Evolutionary conservation across 2,797 vertebrate species (phyloP), one percentile per base, ranked within the genome.

Genomic region (Cyprinella venusta): DNA sequence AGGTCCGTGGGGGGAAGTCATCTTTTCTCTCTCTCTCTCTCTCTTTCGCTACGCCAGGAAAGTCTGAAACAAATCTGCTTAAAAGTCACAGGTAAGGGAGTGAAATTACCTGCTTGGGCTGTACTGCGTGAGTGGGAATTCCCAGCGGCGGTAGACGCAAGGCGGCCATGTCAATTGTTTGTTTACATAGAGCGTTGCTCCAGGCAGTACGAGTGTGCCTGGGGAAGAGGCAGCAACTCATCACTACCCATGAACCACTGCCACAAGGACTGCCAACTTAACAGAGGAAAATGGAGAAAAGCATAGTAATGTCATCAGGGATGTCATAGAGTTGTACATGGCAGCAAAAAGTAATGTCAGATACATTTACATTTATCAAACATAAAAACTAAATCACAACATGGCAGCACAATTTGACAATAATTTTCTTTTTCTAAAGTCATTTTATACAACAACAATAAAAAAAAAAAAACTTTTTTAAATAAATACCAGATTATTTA

Each of bases 141-240:
- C 93, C 92, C 89, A 85, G 87, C 86, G 92, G 92, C 87, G 79
- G 80, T 87, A 91, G 90, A 91, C 91, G 79, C 61, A 56, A 89
- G 85, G 91, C 87, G 85, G 87, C 90, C 90, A 84, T 93, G 92
- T 94, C 94, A 93, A 91, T 90, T 92, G 90, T 93, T 93, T 94
- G 93, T 94, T 94, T 94, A 92, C 92, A 92, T 92, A 90, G 83
- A 64, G 90, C 86, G 88, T 90, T 83, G 91, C 93, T 92, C 42
- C 85, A 45, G 92, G 93, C 92, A 13, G 74, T 85, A 88, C 33
- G 16, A 90, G 89, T 87, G 87, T 88, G 89, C 85, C 86, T 88
- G 89, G 88, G 64, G 12, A 87, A 90, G 89, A 91, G 89, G 88
- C 87, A 90, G 89, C 86, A 78, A 86, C 88, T 91, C 88, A 88